A percentile compares a stretch with the other conserved stretches of the same genome.
Evolutionary conservation across 1,140 invertebrate genomes (phyloP).

Genomic region (Drosophila quadrilineata): DNA sequence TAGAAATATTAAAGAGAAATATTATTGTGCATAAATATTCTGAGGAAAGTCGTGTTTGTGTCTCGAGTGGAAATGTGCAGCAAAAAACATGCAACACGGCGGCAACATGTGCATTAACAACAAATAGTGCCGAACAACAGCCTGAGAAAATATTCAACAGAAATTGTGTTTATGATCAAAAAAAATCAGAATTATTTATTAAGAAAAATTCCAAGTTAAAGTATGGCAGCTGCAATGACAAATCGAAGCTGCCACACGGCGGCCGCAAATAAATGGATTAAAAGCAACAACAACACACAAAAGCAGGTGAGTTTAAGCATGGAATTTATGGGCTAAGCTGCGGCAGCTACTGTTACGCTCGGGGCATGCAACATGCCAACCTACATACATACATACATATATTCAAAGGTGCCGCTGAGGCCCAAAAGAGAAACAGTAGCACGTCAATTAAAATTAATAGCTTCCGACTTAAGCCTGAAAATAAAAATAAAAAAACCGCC

Average conservation of each 20-base stretch:
- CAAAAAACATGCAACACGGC: constrained; percentile 23
- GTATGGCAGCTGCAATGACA: constrained; percentile 43
- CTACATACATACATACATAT: constrained; percentile 22
- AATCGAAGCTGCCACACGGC: constrained; percentile 21
- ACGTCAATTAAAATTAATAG: constrained; percentile 79
- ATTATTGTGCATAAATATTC: too few relatives aligned
- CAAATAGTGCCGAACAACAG: constrained; percentile 28
- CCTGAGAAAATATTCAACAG: constrained; percentile 3
- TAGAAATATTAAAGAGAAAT: constrained; percentile 1
- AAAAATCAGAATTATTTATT: constrained; percentile 8
- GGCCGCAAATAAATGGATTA: constrained; percentile 72
- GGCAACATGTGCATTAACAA: constrained; percentile 21
- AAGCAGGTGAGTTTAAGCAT: constrained; percentile 66
- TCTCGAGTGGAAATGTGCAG: constrained; percentile 22
- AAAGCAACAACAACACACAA: constrained; percentile 38
- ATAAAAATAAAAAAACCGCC: constrained; percentile 4
- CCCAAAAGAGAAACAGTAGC: constrained; percentile 56
- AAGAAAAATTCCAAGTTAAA: constrained; percentile 27
- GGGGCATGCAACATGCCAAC: constrained; percentile 7
- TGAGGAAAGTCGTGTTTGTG: neutral
- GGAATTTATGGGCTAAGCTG: constrained; percentile 35
- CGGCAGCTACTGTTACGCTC: constrained; percentile 26
- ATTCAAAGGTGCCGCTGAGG: constrained; percentile 32
- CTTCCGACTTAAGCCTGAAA: constrained; percentile 65
- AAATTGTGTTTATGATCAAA: neutral